A percentile compares a stretch with the other conserved stretches of the same genome.
phyloP scores from a whole-genome alignment of 2,888 invertebrate species.

The Micoletzkya japonica region DNA sequence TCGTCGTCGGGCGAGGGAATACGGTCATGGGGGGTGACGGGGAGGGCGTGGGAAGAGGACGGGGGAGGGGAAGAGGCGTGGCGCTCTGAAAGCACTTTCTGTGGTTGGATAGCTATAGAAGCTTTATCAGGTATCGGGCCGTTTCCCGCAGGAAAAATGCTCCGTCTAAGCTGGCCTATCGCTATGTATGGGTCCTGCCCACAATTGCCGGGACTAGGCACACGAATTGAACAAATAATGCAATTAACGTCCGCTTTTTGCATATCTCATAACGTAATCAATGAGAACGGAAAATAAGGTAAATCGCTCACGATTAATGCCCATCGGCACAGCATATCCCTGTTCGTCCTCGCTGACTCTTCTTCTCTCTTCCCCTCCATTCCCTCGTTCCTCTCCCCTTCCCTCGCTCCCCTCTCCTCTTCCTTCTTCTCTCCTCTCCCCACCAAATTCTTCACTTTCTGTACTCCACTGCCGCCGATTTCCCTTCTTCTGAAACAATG shows the following conservation, averaged over 20 bases:
- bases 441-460: background rate
- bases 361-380: background rate
- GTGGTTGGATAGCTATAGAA: too few relatives aligned
- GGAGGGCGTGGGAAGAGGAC: too few relatives aligned
- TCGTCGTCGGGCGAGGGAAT: too few relatives aligned
- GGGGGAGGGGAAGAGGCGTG: too few relatives aligned
- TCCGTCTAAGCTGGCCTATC: too few relatives aligned
- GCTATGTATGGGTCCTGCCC: too few relatives aligned
- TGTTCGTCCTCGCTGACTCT: slow-evolving; percentile 9
- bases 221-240: background rate
- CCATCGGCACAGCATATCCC: slow-evolving; percentile 16
- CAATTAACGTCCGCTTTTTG: background rate
- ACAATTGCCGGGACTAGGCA: background rate
- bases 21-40: too few relatives aligned
- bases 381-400: background rate
- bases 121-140: too few relatives aligned
- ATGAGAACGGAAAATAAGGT: background rate
- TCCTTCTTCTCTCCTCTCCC: background rate
- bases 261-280: background rate
- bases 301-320: background rate
- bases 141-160: too few relatives aligned
- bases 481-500: background rate
- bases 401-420: background rate
- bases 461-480: background rate
- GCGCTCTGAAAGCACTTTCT: too few relatives aligned